Conservation (phyloP, 92 coral and sea anemone species). For the Actinernus sp. region DNA sequence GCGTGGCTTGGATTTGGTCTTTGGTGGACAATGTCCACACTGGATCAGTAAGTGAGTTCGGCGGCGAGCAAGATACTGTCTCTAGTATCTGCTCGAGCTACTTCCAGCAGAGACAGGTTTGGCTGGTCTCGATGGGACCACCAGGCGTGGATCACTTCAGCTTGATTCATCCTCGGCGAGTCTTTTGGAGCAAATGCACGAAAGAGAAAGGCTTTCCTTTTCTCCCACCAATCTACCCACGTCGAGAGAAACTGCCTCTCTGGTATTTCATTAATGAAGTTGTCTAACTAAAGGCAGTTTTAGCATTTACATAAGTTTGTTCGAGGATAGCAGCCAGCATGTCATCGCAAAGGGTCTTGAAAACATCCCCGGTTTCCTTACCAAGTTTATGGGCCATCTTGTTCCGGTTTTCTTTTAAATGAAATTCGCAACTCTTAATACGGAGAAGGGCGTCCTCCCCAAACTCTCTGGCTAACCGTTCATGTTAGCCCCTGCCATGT, state of each 20-base stretch:
- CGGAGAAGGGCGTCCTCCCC: too few relatives aligned
- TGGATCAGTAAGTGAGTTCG: constrained; percentile 2
- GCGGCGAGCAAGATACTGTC: constrained; percentile 45
- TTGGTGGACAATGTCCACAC: too few relatives aligned
- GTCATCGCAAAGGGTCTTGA: constrained; percentile 10
- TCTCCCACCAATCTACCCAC: constrained; percentile 49
- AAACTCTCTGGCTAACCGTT: too few relatives aligned
- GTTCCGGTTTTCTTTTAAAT: constrained; percentile 53
- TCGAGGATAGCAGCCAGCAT: constrained; percentile 15
- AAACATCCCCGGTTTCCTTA: background rate
- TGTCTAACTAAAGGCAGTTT: constrained; percentile 6
- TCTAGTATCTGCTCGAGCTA: constrained; percentile 42
- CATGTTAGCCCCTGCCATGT: constrained; percentile 71
- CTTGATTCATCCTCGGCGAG: constrained; percentile 54
- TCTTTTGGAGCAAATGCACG: constrained; percentile 16
- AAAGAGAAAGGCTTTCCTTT: constrained; percentile 22
- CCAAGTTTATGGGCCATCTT: constrained; percentile 14
- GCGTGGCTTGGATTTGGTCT: too few relatives aligned
- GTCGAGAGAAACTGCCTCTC: constrained; percentile 35
- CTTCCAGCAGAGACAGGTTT: constrained; percentile 60
- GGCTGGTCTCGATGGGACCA: constrained; percentile 42
- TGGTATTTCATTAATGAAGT: constrained; percentile 31
- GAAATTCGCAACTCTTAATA: constrained; percentile 69
- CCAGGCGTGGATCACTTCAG: constrained; percentile 60
- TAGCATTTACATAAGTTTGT: constrained; percentile 17